Evolutionary conservation across 2,113 vertebrate species (phyloP).

Genomic region (Anhinga rufa): DNA sequence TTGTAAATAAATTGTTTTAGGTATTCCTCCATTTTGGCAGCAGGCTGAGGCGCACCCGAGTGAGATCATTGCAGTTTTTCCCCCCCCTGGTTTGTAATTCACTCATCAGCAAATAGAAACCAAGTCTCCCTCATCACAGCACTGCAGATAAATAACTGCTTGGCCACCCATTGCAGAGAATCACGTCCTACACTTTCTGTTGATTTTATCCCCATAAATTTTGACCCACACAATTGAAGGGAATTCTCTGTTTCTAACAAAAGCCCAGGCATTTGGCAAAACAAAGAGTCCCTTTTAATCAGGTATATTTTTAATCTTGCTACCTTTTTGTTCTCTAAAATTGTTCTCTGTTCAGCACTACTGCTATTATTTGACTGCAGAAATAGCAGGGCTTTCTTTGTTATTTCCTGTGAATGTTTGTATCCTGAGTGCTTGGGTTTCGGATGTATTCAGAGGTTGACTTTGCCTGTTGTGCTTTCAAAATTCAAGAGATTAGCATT

Average conservation of each 20-base stretch:
- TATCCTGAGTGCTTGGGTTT: neutral
- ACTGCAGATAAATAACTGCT: neutral
- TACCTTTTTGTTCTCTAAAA: neutral
- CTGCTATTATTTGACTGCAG: neutral
- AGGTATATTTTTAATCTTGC: neutral
- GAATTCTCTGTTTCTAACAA: neutral
- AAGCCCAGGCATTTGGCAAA: neutral
- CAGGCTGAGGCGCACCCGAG: neutral
- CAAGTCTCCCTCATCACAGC: neutral
- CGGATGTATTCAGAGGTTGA: neutral
- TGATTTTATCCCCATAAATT: neutral
- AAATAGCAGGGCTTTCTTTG: neutral
- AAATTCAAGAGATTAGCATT: slow-evolving; percentile 35
- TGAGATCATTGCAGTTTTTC: neutral
- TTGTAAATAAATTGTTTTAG: slow-evolving; percentile 16
- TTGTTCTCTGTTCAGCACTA: neutral
- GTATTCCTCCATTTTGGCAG: neutral
- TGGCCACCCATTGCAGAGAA: neutral
- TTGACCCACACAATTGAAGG: neutral
- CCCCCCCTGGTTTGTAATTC: neutral
- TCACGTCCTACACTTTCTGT: neutral
- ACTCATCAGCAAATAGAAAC: slow-evolving; percentile 34
- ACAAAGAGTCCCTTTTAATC: neutral
- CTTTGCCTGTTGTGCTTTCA: slow-evolving; percentile 8
- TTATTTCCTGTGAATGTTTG: neutral